Base-by-base conservation (phyloP, 64 coral and sea anemone genomes). In the Porites lutea region DNA sequence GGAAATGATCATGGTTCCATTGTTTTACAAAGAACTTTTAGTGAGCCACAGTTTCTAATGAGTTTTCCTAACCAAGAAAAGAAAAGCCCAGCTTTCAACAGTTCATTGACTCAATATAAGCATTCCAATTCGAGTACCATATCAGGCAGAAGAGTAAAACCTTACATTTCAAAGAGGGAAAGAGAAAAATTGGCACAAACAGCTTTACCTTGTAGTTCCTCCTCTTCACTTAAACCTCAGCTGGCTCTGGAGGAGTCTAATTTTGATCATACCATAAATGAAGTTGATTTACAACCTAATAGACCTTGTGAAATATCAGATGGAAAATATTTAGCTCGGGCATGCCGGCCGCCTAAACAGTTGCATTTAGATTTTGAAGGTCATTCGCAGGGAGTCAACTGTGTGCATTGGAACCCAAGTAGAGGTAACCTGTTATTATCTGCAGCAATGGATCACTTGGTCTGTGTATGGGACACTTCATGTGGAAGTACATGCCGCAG, bases 371-470 rank as follows among this genome's bases (percentile, higher is more conserved):
- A 91, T 19, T 75, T 98, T 63, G 16, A 89, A 53, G 91, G 82
- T 12, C 97, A 98, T 74, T 52, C 77, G 4, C 77, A 83, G 47
- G 79, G 83, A 51, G 88, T 98, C 11, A 93, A 93, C 93, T 88
- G 87, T 27, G 71, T 96, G 3, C 20, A 55, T 23, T 98, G 97
- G 97, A 96, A 93, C 80, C 94, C 91, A 19, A 70, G 44, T n/a
- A 75, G 60, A 21, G 70, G 43, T 49, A 93, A 98, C 79, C 62
- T 98, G 77, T 88, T 98, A 12, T 49, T 94, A 8, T 91, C 97
- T 13, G 93, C 93, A 8, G 93, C 97, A 52, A 96, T 98, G 97
- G 97, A 98, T 76, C 69, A 89, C 12, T 59, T 68, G 27, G 91
- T 98, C 4, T 79, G 82, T 49, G 61, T 98, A 16, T 96, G 97